Percentiles rank a stretch among this genome's conserved stretches.
Evolutionary conservation across 2,113 vertebrate genomes (phyloP).

Genomic region (Strix uralensis): DNA sequence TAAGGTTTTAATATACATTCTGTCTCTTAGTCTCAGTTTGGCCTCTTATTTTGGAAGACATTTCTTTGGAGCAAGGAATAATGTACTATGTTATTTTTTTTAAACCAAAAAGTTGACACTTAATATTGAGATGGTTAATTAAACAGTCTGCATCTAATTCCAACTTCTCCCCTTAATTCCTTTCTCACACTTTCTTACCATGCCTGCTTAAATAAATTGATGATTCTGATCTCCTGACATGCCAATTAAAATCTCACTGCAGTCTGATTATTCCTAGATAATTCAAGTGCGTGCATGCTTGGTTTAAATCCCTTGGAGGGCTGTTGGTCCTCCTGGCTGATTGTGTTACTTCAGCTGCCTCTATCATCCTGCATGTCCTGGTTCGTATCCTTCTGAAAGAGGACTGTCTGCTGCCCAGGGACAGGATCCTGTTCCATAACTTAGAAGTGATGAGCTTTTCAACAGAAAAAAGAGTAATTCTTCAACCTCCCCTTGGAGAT

Average conservation of each 20-base stretch:
- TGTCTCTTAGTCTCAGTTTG: not conserved
- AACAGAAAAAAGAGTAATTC: not conserved
- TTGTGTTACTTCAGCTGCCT: not conserved
- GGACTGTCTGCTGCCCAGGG: not conserved
- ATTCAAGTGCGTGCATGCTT: not conserved
- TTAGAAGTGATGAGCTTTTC: not conserved
- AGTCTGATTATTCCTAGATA: not conserved
- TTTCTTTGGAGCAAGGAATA: not conserved
- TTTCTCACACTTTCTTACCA: not conserved
- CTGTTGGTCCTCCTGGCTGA: not conserved
- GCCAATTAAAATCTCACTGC: not conserved
- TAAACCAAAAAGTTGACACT: not conserved
- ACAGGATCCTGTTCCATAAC: not conserved
- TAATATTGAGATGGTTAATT: not conserved
- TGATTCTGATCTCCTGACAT: not conserved
- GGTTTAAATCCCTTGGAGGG: not conserved
- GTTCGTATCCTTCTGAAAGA: not conserved
- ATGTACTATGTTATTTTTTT: not conserved
- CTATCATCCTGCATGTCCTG: not conserved
- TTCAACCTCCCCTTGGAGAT: not conserved
- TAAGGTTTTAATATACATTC: conserved; percentile 23
- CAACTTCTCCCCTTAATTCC: not conserved
- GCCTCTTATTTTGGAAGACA: not conserved
- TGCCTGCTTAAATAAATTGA: not conserved
- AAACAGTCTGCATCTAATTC: not conserved